Evolutionary conservation across 2,797 vertebrate genomes (phyloP), one percentile per base, ranked within the genome.

Genomic region (Psittacula echo): DNA sequence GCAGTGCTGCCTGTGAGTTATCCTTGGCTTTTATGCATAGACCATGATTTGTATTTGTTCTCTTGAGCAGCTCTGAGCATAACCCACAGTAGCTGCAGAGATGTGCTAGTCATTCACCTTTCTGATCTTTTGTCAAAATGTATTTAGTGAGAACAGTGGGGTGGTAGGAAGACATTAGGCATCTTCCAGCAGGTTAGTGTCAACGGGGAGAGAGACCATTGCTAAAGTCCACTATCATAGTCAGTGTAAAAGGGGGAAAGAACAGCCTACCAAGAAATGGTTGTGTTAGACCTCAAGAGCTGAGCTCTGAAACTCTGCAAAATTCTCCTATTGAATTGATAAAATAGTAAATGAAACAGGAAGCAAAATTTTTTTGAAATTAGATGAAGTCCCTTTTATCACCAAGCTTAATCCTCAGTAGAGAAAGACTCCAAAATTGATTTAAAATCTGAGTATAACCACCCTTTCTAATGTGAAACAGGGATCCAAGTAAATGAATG

Each of bases 401-500:
- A 95, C 85, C 72, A 72, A 70, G 26, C 84, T 90, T 88, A 96
- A 97, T 97, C 74, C 84, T 97, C 94, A 87, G 70, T 92, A 97
- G 96, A 93, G 94, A 85, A 89, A 86, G 95, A 96, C 83, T 74
- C 82, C 67, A 92, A 87, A 88, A 96, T 96, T 89, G 93, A 96
- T 96, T 97, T 97, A 94, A 97, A 97, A 95, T 97, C 95, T 96
- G 26, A 42, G 94, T 95, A 91, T 89, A 94, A 78, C 78, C 67
- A 84, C 72, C 93, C 86, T 97, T 75, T 95, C 90, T 98, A 94
- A 97, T 97, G 92, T 96, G 96, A 97, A 95, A 95, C 82, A 94
- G 95, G 89, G 88, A 96, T 97, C 80, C 92, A 94, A 98, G 93
- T 93, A 97, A 97, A 97, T 96, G 96, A 97, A 93, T 81, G 71